Evolutionary conservation across 2,888 invertebrate species (phyloP).

Genomic region (Cryptosula pallasiana): DNA sequence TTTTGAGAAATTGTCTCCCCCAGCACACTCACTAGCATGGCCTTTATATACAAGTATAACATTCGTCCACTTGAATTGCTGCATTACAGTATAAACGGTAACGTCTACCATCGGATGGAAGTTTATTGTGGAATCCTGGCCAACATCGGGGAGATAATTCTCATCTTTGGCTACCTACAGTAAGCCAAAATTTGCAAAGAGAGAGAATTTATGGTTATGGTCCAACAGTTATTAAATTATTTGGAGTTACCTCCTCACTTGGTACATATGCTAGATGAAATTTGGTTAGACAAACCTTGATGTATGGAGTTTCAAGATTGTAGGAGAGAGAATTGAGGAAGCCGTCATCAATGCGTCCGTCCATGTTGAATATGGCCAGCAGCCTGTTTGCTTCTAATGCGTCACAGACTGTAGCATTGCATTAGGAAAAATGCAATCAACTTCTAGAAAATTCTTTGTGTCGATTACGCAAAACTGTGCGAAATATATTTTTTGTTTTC

Average conservation of each 20-base stretch:
- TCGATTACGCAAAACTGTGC: too few relatives aligned
- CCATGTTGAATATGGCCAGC: constrained; percentile 18
- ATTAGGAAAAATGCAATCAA: too few relatives aligned
- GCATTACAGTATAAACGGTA: neutral
- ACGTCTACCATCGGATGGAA: neutral
- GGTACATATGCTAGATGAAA: too few relatives aligned
- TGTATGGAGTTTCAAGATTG: constrained; percentile 5
- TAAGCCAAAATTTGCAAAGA: neutral
- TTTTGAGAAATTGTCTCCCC: neutral
- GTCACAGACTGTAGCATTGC: constrained; percentile 18
- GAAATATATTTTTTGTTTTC: too few relatives aligned
- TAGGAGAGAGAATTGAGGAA: neutral
- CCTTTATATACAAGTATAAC: neutral
- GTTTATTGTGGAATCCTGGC: neutral
- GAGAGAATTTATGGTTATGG: too few relatives aligned
- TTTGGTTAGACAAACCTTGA: constrained; percentile 5
- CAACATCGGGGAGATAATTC: neutral
- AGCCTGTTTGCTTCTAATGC: neutral
- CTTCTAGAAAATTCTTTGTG: too few relatives aligned
- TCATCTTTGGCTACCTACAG: neutral
- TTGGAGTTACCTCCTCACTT: too few relatives aligned
- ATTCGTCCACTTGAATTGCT: neutral
- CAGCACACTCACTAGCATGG: neutral
- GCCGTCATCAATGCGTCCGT: neutral
- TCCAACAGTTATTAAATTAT: too few relatives aligned